A percentile compares a stretch with the other conserved stretches of the same genome.
Conservation (phyloP, 2,888 invertebrate species). For the Leptinotarsa peninsularis region DNA sequence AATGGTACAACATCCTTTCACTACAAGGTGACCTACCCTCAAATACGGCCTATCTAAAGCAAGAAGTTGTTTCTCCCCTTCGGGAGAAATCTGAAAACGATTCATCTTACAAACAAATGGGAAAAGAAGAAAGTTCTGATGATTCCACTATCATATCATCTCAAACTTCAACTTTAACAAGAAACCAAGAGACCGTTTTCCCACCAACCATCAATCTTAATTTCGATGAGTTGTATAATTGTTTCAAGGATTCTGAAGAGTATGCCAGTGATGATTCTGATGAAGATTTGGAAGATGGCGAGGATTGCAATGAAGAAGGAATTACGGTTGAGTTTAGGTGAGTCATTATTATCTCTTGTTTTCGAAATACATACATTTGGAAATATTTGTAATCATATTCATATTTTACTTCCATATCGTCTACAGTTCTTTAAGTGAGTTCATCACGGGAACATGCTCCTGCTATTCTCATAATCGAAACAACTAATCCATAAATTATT, state of each 20-base stretch:
- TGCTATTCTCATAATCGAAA: no score
- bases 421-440: no score
- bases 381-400: no score
- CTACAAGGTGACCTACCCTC: constrained; percentile 67
- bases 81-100: constrained; percentile 61
- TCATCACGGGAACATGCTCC: no score
- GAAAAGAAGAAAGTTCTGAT: constrained; percentile 92
- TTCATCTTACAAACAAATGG: constrained; percentile 55
- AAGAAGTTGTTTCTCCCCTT: constrained; percentile 69
- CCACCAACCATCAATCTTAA: constrained; percentile 69
- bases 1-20: constrained; percentile 96
- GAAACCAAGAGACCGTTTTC: constrained; percentile 79
- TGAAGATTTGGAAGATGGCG: constrained; percentile 65
- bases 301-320: constrained; percentile 51
- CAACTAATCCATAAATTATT: no score
- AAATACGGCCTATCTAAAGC: constrained; percentile 62
- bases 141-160: constrained; percentile 97
- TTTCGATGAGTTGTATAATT: constrained; percentile 69
- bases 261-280: constrained; percentile 66
- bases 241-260: constrained; percentile 60
- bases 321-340: constrained; percentile 4
- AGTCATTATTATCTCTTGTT: not conserved
- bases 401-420: no score
- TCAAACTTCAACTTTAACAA: constrained; percentile 93
- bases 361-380: no score